Evolutionary conservation across 2,113 vertebrate species (phyloP), one percentile per base, ranked within the genome.

Genomic region (Hirundichthys speculiger): DNA sequence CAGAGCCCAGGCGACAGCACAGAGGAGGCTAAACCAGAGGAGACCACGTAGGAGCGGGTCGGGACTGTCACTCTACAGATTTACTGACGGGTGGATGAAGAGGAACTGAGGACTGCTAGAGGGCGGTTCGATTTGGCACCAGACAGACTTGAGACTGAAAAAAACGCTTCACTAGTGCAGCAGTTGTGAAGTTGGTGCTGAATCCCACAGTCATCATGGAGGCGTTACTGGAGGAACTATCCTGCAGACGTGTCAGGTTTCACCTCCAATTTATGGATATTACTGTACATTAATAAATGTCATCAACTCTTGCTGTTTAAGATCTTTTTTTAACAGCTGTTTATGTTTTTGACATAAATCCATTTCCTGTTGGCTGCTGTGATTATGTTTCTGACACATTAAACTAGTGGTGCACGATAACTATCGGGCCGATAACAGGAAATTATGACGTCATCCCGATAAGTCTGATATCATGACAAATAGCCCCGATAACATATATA

Each of bases 211-310:
- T 45, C 18, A 10, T 16, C n/a, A 16, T 45, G 13, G 42, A 16
- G n/a, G 42, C 14, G 18, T 19, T 19, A 16, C 8, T 9, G 30
- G 9, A 34, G 30, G 30, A 10, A 34, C 30, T 34, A 9, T 34
- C 6, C 30, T 34, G 30, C n/a, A n/a, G n/a, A n/a, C n/a, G n/a
- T n/a, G n/a, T n/a, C n/a, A n/a, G n/a, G n/a, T 34, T 34, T 34
- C 30, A 34, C 6, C 7, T 10, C 11, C 11, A 7, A 34, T 10
- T 34, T 34, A 10, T 34, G 30, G 30, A 34, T 34, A 34, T 15
- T 43, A 24, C 60, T 48, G 34, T 65, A 40, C 43, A 13, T 53
- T 22, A 85, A 85, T 77, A 83, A 83, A 85, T 20, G 0, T 41
- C 50, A 18, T 58, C 10, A 46, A 41, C 6, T 48, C 27, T n/a